Evolutionary conservation across 2,888 invertebrate species (phyloP).

Genomic region (Polietes domitor): DNA sequence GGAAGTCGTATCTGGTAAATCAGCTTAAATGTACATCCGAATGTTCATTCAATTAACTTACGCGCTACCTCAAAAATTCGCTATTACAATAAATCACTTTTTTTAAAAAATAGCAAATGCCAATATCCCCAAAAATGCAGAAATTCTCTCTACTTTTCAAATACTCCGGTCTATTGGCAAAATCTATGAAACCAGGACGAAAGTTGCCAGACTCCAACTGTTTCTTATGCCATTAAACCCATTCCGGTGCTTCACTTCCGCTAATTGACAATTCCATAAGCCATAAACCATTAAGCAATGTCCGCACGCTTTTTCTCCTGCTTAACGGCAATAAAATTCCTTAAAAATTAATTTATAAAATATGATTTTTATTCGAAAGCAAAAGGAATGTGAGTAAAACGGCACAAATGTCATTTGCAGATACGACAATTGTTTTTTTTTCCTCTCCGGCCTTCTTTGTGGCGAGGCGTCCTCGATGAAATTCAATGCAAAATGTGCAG

Average conservation of each 20-base stretch:
- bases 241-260: constrained; percentile 30
- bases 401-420: constrained; percentile 62
- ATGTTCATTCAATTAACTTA: too few species aligned
- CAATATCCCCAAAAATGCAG: too few species aligned
- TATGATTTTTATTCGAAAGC: constrained; percentile 62
- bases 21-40: too few species aligned
- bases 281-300: constrained; percentile 27
- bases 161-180: too few species aligned
- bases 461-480: not conserved
- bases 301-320: not conserved
- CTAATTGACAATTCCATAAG: not conserved
- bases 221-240: too few species aligned
- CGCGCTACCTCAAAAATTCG: too few species aligned
- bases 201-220: too few species aligned
- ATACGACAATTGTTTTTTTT: constrained; percentile 41
- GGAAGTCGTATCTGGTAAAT: too few species aligned
- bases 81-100: too few species aligned
- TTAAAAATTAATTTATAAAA: constrained; percentile 59
- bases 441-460: not conserved
- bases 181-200: too few species aligned
- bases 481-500: constrained; percentile 30
- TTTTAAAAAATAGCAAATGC: too few species aligned
- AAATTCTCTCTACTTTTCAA: too few species aligned
- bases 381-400: constrained; percentile 54
- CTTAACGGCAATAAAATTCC: constrained; percentile 54